Base-by-base conservation (phyloP, 30 jellyfish, hydroid and myxozoan species). In the Turritopsis dohrnii region DNA sequence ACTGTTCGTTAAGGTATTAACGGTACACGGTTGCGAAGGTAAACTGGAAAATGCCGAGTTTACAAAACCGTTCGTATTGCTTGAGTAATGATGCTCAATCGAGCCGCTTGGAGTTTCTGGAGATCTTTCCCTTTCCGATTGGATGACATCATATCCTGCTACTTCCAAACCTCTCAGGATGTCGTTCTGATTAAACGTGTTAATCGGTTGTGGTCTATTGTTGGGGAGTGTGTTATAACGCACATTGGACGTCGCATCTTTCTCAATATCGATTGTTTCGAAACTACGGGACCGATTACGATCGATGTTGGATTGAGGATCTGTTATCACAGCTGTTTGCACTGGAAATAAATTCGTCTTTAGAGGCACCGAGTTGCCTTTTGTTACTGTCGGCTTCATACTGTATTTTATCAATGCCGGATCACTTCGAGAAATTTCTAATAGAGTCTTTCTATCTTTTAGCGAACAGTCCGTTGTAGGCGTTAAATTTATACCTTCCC, bases 151-250 rank as follows among this genome's bases (percentile, higher is more conserved):
- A 53, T 28, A 80, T n/a, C 66, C 96, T 21, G 54, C 90, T 73
- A 75, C 81, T 54, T 81, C 92, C n/a, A 89, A 84, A 41, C 93
- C 94, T 25, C 89, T 54, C 69, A 89, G 77, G 20, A 89, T 80
- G 7, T 84, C 96, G n/a, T 75, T 69, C 54, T 89, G 94, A 72
- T 89, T 79, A 1, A 83, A 86, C 60, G 85, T 75, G 29, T 71
- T 71, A 41, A 89, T 89, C 0, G 96, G 96, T 41, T 41, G 52
- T 18, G 94, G 96, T 80, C 93, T 73, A n/a, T 65, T 82, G 23
- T 79, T 79, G 16, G 85, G 30, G 26, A 31, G 31, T 13, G 52
- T 80, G 29, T 26, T 87, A 54, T 53, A 22, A 71, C 65, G 53
- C 8, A 28, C 82, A 22, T 81, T 83, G 28, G 28, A n/a, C n/a